Conservation (phyloP, 2,888 invertebrate species). For the Eustalomyia histrio region DNA sequence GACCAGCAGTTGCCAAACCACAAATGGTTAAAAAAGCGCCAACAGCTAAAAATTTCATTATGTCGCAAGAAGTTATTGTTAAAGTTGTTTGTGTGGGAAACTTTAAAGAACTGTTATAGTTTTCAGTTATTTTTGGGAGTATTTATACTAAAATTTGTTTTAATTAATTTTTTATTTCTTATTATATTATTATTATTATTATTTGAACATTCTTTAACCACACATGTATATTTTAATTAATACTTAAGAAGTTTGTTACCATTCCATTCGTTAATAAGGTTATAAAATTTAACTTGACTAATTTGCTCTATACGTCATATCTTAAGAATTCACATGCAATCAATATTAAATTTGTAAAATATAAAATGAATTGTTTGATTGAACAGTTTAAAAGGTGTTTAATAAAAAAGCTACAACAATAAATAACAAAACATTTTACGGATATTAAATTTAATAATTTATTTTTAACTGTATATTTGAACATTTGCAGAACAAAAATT, state of each 20-base stretch:
- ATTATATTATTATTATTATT: too few species aligned
- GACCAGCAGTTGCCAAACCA: slow-evolving; percentile 65
- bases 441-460: too few species aligned
- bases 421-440: too few species aligned
- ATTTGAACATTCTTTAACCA: slow-evolving; percentile 74
- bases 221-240: slow-evolving; percentile 74
- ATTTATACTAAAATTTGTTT: slow-evolving; percentile 47
- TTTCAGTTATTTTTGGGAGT: slow-evolving; percentile 42
- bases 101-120: slow-evolving; percentile 52
- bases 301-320: slow-evolving; percentile 8
- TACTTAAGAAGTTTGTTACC: slow-evolving; percentile 76
- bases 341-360: slow-evolving; percentile 15
- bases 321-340: slow-evolving; percentile 33
- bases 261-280: slow-evolving; percentile 53
- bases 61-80: slow-evolving; percentile 15
- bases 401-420: too few species aligned
- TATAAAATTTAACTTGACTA: slow-evolving; percentile 62
- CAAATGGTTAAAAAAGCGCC: neutral
- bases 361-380: too few species aligned
- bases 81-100: slow-evolving; percentile 15
- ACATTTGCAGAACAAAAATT: too few species aligned
- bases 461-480: too few species aligned
- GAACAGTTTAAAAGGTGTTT: too few species aligned
- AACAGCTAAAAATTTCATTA: slow-evolving; percentile 55
- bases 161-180: slow-evolving; percentile 35